Evolutionary conservation across 2,888 invertebrate species (phyloP).

Genomic region (Pseudeuparius sepicola): DNA sequence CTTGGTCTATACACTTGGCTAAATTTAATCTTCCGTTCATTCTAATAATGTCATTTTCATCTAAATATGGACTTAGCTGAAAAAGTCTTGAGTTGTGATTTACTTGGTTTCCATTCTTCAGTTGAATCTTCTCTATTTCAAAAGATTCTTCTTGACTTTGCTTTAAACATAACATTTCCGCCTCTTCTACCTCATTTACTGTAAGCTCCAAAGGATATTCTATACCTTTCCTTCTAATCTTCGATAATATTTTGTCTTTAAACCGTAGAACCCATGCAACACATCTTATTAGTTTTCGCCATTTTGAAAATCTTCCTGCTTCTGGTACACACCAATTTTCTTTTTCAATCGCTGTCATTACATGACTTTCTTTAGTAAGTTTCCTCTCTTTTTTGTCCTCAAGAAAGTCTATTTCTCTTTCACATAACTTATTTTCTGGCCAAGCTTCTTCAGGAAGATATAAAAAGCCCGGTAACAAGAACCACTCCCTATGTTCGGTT

Average conservation of each 20-base stretch:
- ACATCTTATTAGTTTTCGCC: slow-evolving; percentile 8
- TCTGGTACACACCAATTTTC: slow-evolving; percentile 5
- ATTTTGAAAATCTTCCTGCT: slow-evolving; percentile 8
- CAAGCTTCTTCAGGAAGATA: slow-evolving; percentile 4
- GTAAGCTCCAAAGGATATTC: too few species aligned
- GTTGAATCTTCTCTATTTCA: too few species aligned
- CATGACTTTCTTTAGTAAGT: too few species aligned
- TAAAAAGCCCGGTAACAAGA: slow-evolving; percentile 6
- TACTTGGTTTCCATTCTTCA: too few species aligned
- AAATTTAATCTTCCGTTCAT: background rate
- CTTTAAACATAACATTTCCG: slow-evolving; percentile 3
- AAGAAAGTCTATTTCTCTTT: too few species aligned
- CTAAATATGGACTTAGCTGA: slow-evolving; percentile 1
- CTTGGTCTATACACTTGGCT: background rate
- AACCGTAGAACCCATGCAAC: slow-evolving; percentile 1
- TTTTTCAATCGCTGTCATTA: background rate
- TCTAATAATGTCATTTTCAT: background rate
- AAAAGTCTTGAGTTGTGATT: too few species aligned
- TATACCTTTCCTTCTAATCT: slow-evolving; percentile 2
- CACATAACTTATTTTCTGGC: too few species aligned
- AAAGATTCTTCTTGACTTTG: slow-evolving; percentile 4
- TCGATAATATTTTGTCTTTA: slow-evolving; percentile 1
- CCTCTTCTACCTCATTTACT: background rate
- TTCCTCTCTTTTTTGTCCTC: too few species aligned
- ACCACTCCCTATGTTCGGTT: slow-evolving; percentile 8